These are phyloP conservation scores for Sterna hirundo DNA, from an alignment of 2,113 vertebrate genomes.

Conservation along the genomic window DNA sequence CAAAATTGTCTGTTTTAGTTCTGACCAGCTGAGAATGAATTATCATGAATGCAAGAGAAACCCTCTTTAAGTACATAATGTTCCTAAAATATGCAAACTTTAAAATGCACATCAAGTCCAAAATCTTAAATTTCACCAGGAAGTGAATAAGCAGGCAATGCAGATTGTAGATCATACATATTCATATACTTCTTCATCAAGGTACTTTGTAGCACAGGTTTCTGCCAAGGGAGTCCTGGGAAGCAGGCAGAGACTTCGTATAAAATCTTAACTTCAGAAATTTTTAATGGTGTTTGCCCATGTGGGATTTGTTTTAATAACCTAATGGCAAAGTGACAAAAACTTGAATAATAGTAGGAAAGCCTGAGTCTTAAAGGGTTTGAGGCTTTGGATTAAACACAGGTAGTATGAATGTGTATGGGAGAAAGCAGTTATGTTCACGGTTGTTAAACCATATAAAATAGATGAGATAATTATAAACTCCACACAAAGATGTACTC, in stretches of 20 bases:
- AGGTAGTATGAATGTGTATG: neutral
- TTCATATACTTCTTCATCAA: neutral
- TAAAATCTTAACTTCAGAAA: neutral
- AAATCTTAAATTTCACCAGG: neutral
- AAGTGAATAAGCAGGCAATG: neutral
- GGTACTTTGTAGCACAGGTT: neutral
- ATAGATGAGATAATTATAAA: conserved; percentile 49
- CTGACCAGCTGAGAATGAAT: neutral
- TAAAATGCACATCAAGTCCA: neutral
- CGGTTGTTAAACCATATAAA: conserved; percentile 6
- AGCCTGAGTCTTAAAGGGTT: neutral
- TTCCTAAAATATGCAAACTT: conserved; percentile 5
- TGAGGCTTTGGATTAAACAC: conserved; percentile 33
- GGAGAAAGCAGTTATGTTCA: conserved; percentile 25
- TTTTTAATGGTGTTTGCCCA: neutral
- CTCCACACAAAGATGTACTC: conserved; percentile 20
- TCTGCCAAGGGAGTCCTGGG: neutral
- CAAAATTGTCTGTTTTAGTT: neutral
- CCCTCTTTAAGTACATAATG: neutral
- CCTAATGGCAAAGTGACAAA: conserved; percentile 24
- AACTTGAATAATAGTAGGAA: conserved; percentile 10
- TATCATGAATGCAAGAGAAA: neutral
- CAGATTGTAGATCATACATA: neutral
- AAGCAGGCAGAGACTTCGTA: neutral
- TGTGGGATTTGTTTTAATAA: conserved; percentile 16